Evolutionary conservation across 2,113 vertebrate genomes (phyloP).

Genomic region (Aramus guarauna): DNA sequence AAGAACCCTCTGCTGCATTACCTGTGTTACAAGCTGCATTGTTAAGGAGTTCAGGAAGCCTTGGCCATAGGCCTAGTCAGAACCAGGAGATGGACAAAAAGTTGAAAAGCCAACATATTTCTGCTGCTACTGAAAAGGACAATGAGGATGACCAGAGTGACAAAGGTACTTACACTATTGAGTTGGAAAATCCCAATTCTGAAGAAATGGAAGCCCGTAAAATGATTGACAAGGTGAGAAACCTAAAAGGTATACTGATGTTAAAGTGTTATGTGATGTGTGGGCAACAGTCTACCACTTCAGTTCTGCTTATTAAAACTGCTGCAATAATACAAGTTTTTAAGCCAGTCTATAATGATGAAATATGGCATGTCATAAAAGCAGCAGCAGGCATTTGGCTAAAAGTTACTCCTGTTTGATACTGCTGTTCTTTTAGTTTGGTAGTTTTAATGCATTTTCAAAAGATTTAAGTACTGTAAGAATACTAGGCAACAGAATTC

Average conservation of each 20-base stretch:
- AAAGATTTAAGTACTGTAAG: background rate
- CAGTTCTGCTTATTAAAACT: background rate
- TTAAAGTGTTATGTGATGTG: background rate
- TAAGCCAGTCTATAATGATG: background rate
- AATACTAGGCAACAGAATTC: background rate
- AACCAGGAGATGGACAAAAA: conserved; percentile 79
- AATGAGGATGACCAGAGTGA: conserved; percentile 93
- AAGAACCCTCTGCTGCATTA: conserved; percentile 80
- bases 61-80: conserved; percentile 85
- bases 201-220: conserved; percentile 93
- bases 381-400: background rate
- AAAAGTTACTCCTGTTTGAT: background rate
- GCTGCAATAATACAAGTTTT: background rate
- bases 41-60: conserved; percentile 87
- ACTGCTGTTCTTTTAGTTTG: background rate
- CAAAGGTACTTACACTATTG: conserved; percentile 95
- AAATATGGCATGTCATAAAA: background rate
- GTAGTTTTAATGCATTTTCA: background rate
- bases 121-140: conserved; percentile 74
- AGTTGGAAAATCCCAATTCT: conserved; percentile 90
- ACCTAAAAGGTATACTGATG: background rate
- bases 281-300: background rate
- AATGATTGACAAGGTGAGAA: conserved; percentile 95
- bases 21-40: conserved; percentile 75
- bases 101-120: conserved; percentile 67